Base-by-base conservation (phyloP, 1,140 invertebrate species). In the Delia radicum region DNA sequence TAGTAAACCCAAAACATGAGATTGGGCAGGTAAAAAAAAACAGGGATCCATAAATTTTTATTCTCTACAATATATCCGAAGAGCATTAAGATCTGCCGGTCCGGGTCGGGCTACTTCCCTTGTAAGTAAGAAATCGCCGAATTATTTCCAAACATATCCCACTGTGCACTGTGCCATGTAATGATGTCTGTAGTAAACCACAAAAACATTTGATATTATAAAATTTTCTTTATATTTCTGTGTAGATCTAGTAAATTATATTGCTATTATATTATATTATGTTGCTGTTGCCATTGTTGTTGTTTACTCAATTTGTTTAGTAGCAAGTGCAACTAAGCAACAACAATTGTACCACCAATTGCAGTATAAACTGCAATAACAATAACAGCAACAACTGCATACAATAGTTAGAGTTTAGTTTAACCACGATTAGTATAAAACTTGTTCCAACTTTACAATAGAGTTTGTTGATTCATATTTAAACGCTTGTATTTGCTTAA, bases 381-480 rank as follows among this genome's bases (percentile, higher is more conserved):
- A 55, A 37, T 13, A 37, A 21, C n/a, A 21, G 15, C 48, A 55
- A 55, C 18, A 55, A 55, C 5, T 21, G 18, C 48, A 3, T 21
- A 18, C 46, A 48, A 48, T 48, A 3, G 15, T 6, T 48, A 10
- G 46, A 0, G 6, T 18, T 13, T 1, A 48, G 18, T 3, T 18
- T 1, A 37, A n/a, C 13, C n/a, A 48, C 12, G 15, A 48, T 15
- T 6, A 15, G 8, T 37, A 37, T 10, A 37, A 37, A 18, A 21
- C 21, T 18, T 8, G n/a, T 55, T 55, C 8, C n/a, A 55, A 21
- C 48, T 55, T 18, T 18, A 21, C 48, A 18, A 8, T 55, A 55
- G n/a, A 8, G 65, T 26, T 37, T 31, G 10, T 33, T 37, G 18
- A 33, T 69, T 69, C 65, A 33, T 69, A 69, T 69, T 69, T 69